Evolutionary conservation across 2,797 vertebrate genomes (phyloP), one percentile per base, ranked within the genome.

Genomic region (Malacoctenus gilli): DNA sequence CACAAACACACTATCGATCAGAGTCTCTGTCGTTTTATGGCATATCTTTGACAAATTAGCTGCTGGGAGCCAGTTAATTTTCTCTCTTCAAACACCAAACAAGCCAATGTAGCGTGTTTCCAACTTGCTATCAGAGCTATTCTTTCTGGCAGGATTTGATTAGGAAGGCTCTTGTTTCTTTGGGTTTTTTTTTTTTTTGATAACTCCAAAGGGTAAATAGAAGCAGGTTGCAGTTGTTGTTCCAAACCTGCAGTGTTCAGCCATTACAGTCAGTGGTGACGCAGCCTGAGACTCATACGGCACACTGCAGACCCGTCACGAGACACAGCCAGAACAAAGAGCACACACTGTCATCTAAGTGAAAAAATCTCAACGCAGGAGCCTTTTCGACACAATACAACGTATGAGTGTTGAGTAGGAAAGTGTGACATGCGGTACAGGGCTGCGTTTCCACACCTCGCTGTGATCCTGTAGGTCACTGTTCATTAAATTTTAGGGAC

Each of bases 221-320:
- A 55, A 68, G 60, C 59, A 66, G 46, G 55, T 75, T 86, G 77
- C 80, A 79, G 30, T 32, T 60, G 60, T 53, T 77, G 82, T 83
- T 74, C 79, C 68, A 49, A 74, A 59, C 79, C 84, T 83, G 86
- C 86, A 80, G 77, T 69, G 75, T 82, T 75, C 68, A 75, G 80
- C 75, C 84, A 75, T 82, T 75, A 85, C 66, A 85, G 72, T 80
- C 68, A 67, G 74, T 44, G 61, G 80, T 88, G 89, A 88, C 82
- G 85, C 85, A 89, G 84, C 67, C 80, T 28, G 7, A 79, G 68
- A 82, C 74, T 85, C 81, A 72, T 49, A 74, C 72, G 68, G 75
- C 71, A 80, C 67, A 85, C 88, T 88, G 86, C 85, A 87, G 82
- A 84, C 67, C 74, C 70, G 19, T 79, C 79, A 87, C 66, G 59